Percentiles rank a stretch among this genome's conserved stretches.
Conservation (phyloP, 2,113 vertebrate genomes). For the Mormyrus lacerda region DNA sequence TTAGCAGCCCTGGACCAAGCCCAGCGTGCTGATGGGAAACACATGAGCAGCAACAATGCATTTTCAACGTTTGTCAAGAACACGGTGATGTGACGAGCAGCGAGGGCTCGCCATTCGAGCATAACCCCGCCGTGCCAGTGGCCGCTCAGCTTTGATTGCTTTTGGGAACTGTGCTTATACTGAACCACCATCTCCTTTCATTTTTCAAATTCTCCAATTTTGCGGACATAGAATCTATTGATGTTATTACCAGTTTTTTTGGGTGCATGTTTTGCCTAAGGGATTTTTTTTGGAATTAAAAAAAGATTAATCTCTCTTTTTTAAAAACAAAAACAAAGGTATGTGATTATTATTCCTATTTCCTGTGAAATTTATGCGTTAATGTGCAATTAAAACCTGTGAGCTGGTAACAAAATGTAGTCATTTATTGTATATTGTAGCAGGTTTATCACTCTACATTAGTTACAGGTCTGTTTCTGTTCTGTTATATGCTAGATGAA, state of each 20-base stretch:
- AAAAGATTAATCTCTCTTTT: slow-evolving; percentile 23
- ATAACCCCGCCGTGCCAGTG: slow-evolving; percentile 64
- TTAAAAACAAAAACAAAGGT: slow-evolving; percentile 26
- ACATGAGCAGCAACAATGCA: slow-evolving; percentile 77
- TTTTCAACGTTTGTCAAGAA: slow-evolving; percentile 68
- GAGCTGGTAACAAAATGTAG: background rate
- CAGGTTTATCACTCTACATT: background rate
- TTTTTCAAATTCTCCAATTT: slow-evolving; percentile 8
- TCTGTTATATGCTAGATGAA: background rate
- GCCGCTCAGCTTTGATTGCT: slow-evolving; percentile 44
- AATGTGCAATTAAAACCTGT: background rate
- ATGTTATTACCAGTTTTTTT: background rate
- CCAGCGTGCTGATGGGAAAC: slow-evolving; percentile 86
- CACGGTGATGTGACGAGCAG: slow-evolving; percentile 71
- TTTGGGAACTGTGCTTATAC: slow-evolving; percentile 31
- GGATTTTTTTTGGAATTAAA: slow-evolving; percentile 26
- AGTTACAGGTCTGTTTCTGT: background rate
- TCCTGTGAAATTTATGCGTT: background rate
- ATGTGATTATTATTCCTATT: slow-evolving; percentile 18
- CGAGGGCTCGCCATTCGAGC: slow-evolving; percentile 66
- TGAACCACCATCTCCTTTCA: slow-evolving; percentile 13
- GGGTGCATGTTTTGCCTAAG: slow-evolving; percentile 21
- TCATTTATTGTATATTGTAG: background rate
- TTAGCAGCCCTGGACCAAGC: slow-evolving; percentile 72
- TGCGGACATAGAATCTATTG: slow-evolving; percentile 19